Base-by-base conservation (phyloP, 1,140 invertebrate genomes). In the Rhopalosiphum maidis region DNA sequence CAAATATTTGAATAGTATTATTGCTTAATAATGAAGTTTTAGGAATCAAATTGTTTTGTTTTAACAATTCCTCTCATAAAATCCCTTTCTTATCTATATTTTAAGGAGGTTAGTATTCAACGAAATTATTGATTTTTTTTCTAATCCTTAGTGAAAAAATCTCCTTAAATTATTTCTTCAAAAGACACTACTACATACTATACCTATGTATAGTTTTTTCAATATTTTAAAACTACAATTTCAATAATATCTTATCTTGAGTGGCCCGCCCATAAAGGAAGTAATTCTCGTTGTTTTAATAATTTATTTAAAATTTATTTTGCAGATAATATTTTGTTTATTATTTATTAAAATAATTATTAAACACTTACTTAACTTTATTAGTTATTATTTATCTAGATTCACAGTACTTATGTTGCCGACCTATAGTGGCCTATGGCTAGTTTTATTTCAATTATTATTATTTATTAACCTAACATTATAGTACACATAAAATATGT, bases 331-430 rank as follows among this genome's bases (percentile, higher is more conserved):
- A 4, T 77, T 15, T 77, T 77, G n/a, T 77, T 77, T n/a, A 77
- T 77, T 77, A 77, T 77, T 77, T n/a, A 77, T 77, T 77, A 6
- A n/a, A n/a, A 77, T 77, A 77, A 77, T 77, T n/a, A 77, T 77
- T n/a, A 18, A 77, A 77, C 60, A 77, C 30, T 68, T 68, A 68
- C 60, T 68, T 68, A 68, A 68, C 15, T 77, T n/a, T 77, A 77
- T 77, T 77, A n/a, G 15, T 77, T n/a, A 77, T 77, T 60, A 77
- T n/a, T 77, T 77, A 77, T 77, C 60, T 77, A n/a, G 60, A 77
- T n/a, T 1, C 15, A n/a, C 1, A 68, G 30, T 68, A 68, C 60
- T 68, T 68, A 68, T 68, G 30, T 11, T 68, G 11, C 60, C 60
- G 60, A 68, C 60, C 60, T 68, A 41, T 41, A 3, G 30, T 68